Conservation (phyloP, 2,113 vertebrate species). For the Hydrochoerus hydrochaeris region DNA sequence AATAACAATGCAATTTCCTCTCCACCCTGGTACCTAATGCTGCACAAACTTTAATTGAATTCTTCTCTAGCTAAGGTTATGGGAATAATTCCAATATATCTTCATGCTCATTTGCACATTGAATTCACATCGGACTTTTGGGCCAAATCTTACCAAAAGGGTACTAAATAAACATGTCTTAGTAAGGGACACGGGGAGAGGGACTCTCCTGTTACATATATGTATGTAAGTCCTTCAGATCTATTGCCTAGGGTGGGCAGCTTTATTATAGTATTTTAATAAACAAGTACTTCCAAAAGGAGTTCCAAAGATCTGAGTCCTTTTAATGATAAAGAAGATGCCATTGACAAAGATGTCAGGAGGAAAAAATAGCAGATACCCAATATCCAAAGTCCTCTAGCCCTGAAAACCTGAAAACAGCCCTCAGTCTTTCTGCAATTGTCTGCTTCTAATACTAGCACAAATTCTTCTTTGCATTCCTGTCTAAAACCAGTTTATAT, state of each 20-base stretch:
- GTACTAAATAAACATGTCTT: not conserved
- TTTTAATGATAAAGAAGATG: not conserved
- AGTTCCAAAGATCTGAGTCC: not conserved
- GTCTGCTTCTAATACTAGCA: not conserved
- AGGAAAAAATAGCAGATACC: not conserved
- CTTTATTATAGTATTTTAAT: not conserved
- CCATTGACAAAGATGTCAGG: not conserved
- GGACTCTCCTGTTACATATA: not conserved
- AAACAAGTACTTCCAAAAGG: slow-evolving; percentile 14
- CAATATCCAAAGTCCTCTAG: not conserved
- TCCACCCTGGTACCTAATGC: not conserved
- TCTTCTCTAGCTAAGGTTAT: not conserved
- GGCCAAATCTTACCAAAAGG: not conserved
- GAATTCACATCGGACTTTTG: not conserved
- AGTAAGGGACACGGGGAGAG: too few species aligned
- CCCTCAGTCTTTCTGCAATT: not conserved
- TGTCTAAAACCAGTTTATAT: not conserved
- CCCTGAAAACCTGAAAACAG: not conserved
- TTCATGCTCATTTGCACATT: not conserved
- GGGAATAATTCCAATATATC: slow-evolving; percentile 7
- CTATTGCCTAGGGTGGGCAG: fast-evolving
- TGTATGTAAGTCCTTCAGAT: not conserved
- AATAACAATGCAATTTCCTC: not conserved
- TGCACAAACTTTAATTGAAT: not conserved
- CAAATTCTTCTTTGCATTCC: not conserved